These are phyloP conservation scores for Aleadryas rufinucha DNA, from an alignment of 2,113 vertebrate genomes.

Conservation along the genomic window DNA sequence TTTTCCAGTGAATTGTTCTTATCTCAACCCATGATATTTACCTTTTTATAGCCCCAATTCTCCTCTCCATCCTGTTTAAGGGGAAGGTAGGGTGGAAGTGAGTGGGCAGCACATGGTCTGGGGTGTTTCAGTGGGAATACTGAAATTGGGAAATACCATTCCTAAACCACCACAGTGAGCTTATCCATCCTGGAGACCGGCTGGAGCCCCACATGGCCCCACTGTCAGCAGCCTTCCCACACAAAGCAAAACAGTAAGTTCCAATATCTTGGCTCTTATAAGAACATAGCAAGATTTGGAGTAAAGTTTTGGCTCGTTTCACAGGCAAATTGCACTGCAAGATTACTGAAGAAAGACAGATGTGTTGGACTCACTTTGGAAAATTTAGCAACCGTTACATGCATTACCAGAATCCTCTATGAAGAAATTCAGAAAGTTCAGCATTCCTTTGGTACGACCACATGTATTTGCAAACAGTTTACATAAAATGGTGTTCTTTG, in stretches of 20 bases:
- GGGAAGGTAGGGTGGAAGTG: background rate
- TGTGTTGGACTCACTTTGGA: background rate
- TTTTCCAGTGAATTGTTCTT: background rate
- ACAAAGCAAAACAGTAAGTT: background rate
- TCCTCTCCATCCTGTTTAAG: background rate
- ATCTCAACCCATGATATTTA: rapidly evolving
- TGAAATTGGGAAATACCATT: background rate
- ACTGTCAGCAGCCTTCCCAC: background rate
- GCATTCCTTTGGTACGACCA: background rate
- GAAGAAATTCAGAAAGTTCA: background rate
- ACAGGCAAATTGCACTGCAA: background rate
- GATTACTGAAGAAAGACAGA: background rate
- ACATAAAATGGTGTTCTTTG: background rate
- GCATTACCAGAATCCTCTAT: background rate
- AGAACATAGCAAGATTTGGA: background rate
- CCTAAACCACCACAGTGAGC: background rate
- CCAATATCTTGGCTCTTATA: background rate
- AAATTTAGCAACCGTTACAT: background rate
- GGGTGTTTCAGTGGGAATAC: background rate
- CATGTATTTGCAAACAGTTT: background rate
- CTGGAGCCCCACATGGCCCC: rapidly evolving
- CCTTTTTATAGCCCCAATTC: background rate
- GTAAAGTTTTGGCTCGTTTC: background rate
- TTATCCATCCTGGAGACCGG: background rate
- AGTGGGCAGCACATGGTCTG: no score